Conservation (phyloP, 1,140 invertebrate genomes). For the Monochamus saltuarius region DNA sequence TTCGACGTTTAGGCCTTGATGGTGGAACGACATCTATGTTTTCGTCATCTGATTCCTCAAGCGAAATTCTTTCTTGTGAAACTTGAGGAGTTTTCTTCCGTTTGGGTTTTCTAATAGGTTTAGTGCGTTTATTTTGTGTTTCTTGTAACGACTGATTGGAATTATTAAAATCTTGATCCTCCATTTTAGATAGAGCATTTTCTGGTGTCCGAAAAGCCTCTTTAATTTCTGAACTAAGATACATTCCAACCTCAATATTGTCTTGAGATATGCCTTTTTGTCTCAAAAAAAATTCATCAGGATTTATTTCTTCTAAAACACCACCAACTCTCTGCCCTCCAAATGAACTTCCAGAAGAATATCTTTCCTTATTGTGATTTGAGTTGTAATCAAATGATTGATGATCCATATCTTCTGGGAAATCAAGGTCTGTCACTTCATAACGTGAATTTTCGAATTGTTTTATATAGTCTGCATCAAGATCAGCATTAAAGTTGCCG, state of each 20-base stretch:
- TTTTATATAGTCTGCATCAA: conserved; percentile 13
- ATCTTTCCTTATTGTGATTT: conserved; percentile 28
- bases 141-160: conserved; percentile 43
- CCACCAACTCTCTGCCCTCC: conserved; percentile 52
- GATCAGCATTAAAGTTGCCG: conserved; percentile 51
- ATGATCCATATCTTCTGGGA: conserved; percentile 11
- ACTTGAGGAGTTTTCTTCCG: conserved; percentile 50
- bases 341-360: conserved; percentile 35
- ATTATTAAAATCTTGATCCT: conserved; percentile 40
- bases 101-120: conserved; percentile 50
- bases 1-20: conserved; percentile 48
- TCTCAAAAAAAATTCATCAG: conserved; percentile 81
- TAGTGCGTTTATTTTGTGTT: conserved; percentile 31
- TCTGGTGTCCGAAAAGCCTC: conserved; percentile 71
- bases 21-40: conserved; percentile 46
- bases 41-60: conserved; percentile 42
- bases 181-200: conserved; percentile 62
- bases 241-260: conserved; percentile 74
- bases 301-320: conserved; percentile 80
- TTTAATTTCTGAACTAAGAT: conserved; percentile 74
- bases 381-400: conserved; percentile 22
- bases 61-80: conserved; percentile 42
- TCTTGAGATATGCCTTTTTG: conserved; percentile 78
- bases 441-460: background rate
- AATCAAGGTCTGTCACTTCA: conserved; percentile 15